Percentiles rank a stretch among this genome's conserved stretches.
phyloP scores from a whole-genome alignment of 2,888 invertebrate species.

The Philopedon plagiatum region DNA sequence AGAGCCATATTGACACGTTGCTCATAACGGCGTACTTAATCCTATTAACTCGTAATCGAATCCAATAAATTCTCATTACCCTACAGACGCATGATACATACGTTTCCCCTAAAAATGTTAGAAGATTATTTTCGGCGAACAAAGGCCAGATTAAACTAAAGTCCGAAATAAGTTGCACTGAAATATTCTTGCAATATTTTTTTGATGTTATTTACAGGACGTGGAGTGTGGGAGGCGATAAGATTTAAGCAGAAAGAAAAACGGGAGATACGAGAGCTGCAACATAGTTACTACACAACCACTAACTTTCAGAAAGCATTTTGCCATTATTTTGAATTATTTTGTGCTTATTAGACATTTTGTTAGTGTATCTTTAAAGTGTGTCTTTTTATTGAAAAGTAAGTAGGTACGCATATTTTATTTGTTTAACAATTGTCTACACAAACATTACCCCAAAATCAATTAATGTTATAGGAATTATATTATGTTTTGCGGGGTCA shows the following conservation, averaged over 20 bases:
- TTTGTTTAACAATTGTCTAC: too few species aligned
- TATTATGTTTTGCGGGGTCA: too few species aligned
- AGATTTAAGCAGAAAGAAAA: neutral
- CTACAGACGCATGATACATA: constrained; percentile 18
- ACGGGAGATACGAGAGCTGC: too few species aligned
- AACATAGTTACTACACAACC: too few species aligned
- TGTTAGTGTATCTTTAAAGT: too few species aligned
- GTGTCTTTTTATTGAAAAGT: too few species aligned
- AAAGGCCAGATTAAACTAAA: constrained; percentile 34
- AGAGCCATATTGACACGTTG: constrained; percentile 41
- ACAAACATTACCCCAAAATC: too few species aligned
- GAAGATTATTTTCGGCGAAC: constrained; percentile 35
- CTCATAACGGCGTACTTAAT: constrained; percentile 41
- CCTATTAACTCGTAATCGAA: constrained; percentile 47
- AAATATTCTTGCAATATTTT: constrained; percentile 22
- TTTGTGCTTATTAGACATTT: too few species aligned
- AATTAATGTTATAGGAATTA: too few species aligned
- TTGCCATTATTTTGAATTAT: too few species aligned
- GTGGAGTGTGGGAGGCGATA: constrained; percentile 20
- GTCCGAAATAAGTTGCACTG: constrained; percentile 23
- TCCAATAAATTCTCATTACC: constrained; percentile 47
- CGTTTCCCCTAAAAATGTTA: constrained; percentile 34
- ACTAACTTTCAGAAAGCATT: too few species aligned
- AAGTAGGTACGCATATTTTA: too few species aligned
- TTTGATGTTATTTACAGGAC: neutral